Evolutionary conservation across 2,888 invertebrate genomes (phyloP).

Genomic region (Nipponacmea schrenckii): DNA sequence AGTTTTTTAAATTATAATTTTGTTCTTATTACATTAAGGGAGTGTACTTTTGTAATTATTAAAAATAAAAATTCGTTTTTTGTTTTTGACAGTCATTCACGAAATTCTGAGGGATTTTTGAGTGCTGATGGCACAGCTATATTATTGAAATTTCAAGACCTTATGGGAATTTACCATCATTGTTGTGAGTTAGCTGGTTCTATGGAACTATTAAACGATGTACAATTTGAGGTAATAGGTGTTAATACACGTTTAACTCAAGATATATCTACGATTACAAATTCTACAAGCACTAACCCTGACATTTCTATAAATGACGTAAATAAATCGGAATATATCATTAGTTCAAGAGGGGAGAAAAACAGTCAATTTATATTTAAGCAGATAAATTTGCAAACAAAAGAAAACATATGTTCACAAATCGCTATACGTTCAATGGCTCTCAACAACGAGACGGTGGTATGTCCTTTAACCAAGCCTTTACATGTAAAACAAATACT

Average conservation of each 20-base stretch:
- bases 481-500: not conserved
- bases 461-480: not conserved
- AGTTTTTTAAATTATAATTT: slow-evolving; percentile 18
- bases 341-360: too few relatives aligned
- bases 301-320: too few relatives aligned
- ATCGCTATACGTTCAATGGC: too few relatives aligned
- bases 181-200: not conserved
- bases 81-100: slow-evolving; percentile 21
- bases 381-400: too few relatives aligned
- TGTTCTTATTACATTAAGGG: slow-evolving; percentile 17
- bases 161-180: not conserved
- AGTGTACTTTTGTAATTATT: slow-evolving; percentile 11
- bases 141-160: slow-evolving; percentile 10
- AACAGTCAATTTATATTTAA: too few relatives aligned
- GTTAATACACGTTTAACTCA: too few relatives aligned
- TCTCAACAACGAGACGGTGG: too few relatives aligned
- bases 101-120: slow-evolving; percentile 6
- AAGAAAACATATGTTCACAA: too few relatives aligned
- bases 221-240: not conserved
- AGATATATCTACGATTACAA: too few relatives aligned
- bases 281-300: too few relatives aligned
- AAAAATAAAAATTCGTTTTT: slow-evolving; percentile 8
- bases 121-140: slow-evolving; percentile 9
- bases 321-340: too few relatives aligned
- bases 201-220: not conserved